phyloP scores from a whole-genome alignment of 2,797 vertebrate genomes.

The Urosaurus nigricauda region DNA sequence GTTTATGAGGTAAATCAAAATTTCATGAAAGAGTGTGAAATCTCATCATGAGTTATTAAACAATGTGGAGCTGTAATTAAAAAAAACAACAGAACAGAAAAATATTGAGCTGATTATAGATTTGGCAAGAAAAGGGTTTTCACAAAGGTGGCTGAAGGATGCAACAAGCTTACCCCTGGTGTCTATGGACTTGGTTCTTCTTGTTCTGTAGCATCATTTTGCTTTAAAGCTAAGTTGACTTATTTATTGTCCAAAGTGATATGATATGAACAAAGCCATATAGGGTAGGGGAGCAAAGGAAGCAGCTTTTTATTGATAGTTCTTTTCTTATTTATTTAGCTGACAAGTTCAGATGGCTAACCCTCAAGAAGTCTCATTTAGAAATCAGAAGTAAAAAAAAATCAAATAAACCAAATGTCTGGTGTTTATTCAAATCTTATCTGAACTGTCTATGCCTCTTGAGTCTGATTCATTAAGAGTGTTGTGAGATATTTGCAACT shows the following conservation, averaged over 20 bases:
- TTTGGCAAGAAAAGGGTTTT: neutral
- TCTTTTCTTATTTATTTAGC: conserved; percentile 1
- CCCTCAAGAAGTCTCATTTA: conserved; percentile 23
- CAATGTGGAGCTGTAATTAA: conserved; percentile 24
- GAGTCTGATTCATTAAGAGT: neutral
- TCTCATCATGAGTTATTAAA: conserved; percentile 39
- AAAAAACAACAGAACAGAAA: neutral
- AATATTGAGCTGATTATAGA: neutral
- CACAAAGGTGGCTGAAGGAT: neutral
- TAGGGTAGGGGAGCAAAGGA: too few species aligned
- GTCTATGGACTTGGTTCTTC: neutral
- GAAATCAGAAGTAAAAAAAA: conserved; percentile 5
- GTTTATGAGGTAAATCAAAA: conserved; percentile 25
- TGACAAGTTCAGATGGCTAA: neutral
- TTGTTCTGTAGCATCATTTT: neutral
- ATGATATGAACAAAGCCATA: too few species aligned
- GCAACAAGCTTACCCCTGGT: neutral
- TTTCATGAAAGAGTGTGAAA: conserved; percentile 43
- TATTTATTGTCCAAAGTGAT: neutral
- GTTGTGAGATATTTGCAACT: conserved; percentile 15
- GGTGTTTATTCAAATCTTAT: conserved; percentile 34
- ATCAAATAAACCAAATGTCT: neutral
- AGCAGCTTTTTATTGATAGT: neutral
- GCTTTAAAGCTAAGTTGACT: too few species aligned
- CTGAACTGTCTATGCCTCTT: conserved; percentile 5